These are phyloP conservation scores for Pristionchus exspectatus DNA, from an alignment of 2,888 invertebrate genomes.

Conservation along the genomic window DNA sequence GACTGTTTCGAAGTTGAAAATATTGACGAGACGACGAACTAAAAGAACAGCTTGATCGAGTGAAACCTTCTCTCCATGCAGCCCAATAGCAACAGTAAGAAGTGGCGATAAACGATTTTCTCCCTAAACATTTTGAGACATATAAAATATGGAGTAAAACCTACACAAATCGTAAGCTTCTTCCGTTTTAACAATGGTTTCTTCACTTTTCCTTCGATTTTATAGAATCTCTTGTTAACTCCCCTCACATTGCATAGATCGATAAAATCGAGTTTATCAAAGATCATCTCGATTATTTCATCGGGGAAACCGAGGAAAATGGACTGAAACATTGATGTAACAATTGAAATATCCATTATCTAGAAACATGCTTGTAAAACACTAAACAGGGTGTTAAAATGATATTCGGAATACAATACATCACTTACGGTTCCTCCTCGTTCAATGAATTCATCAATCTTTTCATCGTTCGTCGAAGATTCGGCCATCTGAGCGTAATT, in stretches of 20 bases:
- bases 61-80: background rate
- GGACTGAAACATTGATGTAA: background rate
- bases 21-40: background rate
- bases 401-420: no score
- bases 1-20: background rate
- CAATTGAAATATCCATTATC: no score
- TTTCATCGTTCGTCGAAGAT: no score
- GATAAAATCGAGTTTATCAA: background rate
- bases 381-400: no score
- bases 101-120: background rate
- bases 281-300: slow-evolving; percentile 9
- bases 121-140: background rate
- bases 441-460: no score
- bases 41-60: background rate
- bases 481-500: no score
- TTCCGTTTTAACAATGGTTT: background rate
- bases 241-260: background rate
- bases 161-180: background rate
- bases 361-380: no score
- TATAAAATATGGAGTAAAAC: background rate
- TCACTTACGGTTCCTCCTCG: no score
- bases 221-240: background rate
- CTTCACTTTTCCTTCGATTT: slow-evolving; percentile 9
- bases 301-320: background rate
- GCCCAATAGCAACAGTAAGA: no score